phyloP scores from a whole-genome alignment of 2,113 vertebrate genomes.

The Lota lota region DNA sequence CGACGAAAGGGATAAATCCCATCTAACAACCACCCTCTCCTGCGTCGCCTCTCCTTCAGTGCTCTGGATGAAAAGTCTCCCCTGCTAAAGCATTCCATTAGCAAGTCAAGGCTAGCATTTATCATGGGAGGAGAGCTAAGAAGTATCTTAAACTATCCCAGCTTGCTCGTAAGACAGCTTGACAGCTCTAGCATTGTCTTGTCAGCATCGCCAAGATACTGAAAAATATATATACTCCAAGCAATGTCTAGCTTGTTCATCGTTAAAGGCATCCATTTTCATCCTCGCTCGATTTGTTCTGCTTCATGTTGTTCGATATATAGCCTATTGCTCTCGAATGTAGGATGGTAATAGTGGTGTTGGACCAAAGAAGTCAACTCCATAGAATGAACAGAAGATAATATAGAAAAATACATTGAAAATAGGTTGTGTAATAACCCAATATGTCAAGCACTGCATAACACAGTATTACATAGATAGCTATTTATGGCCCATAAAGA shows the following conservation, averaged over 20 bases:
- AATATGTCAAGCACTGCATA: too few species aligned
- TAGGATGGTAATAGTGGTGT: too few species aligned
- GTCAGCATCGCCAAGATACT: neutral
- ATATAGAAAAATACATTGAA: too few species aligned
- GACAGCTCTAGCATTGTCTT: conserved; percentile 5
- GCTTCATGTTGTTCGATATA: neutral
- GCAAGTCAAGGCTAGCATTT: conserved; percentile 8
- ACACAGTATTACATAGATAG: too few species aligned
- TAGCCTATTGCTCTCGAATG: too few species aligned
- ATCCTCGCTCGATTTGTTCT: neutral
- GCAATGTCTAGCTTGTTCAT: neutral
- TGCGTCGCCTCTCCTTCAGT: conserved; percentile 5
- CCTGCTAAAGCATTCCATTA: conserved; percentile 14
- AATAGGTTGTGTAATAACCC: too few species aligned
- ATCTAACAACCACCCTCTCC: neutral
- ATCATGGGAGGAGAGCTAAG: neutral
- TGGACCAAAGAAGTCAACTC: too few species aligned
- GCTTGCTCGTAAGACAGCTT: neutral
- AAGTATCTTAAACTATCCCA: neutral
- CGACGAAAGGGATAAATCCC: conserved; percentile 11
- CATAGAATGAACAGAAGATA: too few species aligned
- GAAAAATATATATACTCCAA: neutral
- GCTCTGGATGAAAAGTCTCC: conserved; percentile 14
- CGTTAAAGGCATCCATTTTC: neutral
- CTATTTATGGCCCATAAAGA: too few species aligned